Evolutionary conservation across 2,113 vertebrate species (phyloP).

Genomic region (Lampris megalopsis): DNA sequence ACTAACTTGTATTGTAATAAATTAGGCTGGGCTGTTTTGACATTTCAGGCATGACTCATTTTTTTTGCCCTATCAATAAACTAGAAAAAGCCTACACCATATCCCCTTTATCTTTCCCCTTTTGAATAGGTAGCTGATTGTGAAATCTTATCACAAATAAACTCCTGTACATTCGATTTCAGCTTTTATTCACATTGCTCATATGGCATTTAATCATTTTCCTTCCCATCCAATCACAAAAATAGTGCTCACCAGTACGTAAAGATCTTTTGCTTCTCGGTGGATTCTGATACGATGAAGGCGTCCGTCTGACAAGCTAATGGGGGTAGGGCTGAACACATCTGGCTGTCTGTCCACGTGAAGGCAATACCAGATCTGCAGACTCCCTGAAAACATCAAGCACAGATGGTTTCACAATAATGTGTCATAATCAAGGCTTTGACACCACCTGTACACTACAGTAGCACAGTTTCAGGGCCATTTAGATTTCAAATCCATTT

Average conservation of each 20-base stretch:
- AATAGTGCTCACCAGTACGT: conserved; percentile 86
- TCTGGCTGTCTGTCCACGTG: conserved; percentile 85
- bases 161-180: too few species aligned
- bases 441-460: background rate
- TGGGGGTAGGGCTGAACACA: conserved; percentile 85
- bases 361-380: conserved; percentile 93
- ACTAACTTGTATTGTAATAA: background rate
- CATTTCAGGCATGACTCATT: background rate
- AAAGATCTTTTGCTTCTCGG: conserved; percentile 87
- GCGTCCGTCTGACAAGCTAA: conserved; percentile 89
- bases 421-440: background rate
- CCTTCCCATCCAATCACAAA: too few species aligned
- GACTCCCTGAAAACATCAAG: conserved; percentile 86
- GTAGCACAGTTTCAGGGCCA: background rate
- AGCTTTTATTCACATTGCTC: too few species aligned
- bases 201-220: too few species aligned
- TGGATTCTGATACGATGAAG: conserved; percentile 89
- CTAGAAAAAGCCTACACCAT: too few species aligned
- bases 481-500: background rate
- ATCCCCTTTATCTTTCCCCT: too few species aligned
- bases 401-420: too few species aligned
- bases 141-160: too few species aligned
- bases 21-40: background rate
- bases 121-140: too few species aligned
- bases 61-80: background rate